A percentile compares a stretch with the other conserved stretches of the same genome.
Conservation (phyloP, 2,797 vertebrate genomes). For the Balearica regulorum region DNA sequence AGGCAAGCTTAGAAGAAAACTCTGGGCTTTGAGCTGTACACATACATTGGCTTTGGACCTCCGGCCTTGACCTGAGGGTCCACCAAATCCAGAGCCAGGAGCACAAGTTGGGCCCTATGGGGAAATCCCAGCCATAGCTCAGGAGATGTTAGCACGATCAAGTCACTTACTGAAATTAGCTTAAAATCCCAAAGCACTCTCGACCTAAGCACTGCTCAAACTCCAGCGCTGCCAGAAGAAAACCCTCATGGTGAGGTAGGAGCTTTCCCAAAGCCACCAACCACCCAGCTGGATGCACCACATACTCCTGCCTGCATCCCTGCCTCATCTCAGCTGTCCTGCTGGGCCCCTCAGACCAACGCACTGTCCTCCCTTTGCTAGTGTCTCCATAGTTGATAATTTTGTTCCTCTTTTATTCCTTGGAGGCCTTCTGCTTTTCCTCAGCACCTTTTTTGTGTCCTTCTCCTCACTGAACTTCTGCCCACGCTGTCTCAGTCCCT, state of each 20-base stretch:
- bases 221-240: background rate
- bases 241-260: background rate
- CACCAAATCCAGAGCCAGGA: background rate
- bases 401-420: background rate
- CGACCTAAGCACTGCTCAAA: background rate
- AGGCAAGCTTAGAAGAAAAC: background rate
- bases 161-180: conserved; percentile 14
- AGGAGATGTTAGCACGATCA: background rate
- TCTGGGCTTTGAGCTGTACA: background rate
- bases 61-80: background rate
- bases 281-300: background rate
- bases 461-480: background rate
- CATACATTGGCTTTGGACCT: background rate
- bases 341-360: background rate
- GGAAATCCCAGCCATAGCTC: conserved; percentile 4
- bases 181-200: background rate
- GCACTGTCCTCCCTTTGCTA: rapidly evolving
- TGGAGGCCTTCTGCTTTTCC: background rate
- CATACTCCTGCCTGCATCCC: background rate
- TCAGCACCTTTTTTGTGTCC: background rate
- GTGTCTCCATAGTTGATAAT: background rate
- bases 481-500: background rate
- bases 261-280: background rate
- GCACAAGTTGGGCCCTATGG: background rate
- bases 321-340: background rate